Conservation (phyloP, 2,797 vertebrate genomes). For the Aplochiton taeniatus region DNA sequence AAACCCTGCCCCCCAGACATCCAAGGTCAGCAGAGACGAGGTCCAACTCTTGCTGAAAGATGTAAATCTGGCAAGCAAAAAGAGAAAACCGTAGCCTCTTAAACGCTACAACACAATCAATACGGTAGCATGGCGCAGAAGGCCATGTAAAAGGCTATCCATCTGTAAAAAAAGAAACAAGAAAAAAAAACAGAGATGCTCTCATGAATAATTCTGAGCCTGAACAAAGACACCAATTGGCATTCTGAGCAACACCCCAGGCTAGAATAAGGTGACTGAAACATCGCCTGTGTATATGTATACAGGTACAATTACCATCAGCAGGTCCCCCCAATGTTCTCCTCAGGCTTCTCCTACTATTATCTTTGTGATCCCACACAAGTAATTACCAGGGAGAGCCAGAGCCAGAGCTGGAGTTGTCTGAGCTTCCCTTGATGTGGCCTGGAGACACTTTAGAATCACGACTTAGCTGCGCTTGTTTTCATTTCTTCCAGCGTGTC, state of each 20-base stretch:
- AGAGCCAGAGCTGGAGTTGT: not conserved
- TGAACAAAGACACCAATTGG: slow-evolving; percentile 50
- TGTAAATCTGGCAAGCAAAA: slow-evolving; percentile 3
- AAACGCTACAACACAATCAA: slow-evolving; percentile 12
- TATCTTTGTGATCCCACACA: slow-evolving; percentile 40
- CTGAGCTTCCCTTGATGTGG: not conserved
- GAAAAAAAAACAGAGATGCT: slow-evolving; percentile 46
- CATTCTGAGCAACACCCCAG: slow-evolving; percentile 55
- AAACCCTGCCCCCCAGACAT: not conserved
- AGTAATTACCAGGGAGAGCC: slow-evolving; percentile 9
- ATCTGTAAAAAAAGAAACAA: slow-evolving; percentile 39
- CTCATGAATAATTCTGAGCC: slow-evolving; percentile 60
- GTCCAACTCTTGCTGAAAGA: slow-evolving; percentile 1
- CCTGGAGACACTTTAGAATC: not conserved
- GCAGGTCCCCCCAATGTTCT: slow-evolving; percentile 33
- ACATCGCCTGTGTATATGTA: slow-evolving; percentile 1
- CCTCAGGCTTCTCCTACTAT: slow-evolving; percentile 42
- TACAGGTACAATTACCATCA: slow-evolving; percentile 48
- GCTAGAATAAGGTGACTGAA: slow-evolving; percentile 29
- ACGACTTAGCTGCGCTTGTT: not conserved
- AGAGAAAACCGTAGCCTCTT: not conserved
- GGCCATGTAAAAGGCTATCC: slow-evolving; percentile 9
- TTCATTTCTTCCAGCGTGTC: not conserved
- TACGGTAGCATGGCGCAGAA: slow-evolving; percentile 1
- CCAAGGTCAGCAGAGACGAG: slow-evolving; percentile 1